Base-by-base conservation (phyloP, 2,797 vertebrate species). In the Huso huso region DNA sequence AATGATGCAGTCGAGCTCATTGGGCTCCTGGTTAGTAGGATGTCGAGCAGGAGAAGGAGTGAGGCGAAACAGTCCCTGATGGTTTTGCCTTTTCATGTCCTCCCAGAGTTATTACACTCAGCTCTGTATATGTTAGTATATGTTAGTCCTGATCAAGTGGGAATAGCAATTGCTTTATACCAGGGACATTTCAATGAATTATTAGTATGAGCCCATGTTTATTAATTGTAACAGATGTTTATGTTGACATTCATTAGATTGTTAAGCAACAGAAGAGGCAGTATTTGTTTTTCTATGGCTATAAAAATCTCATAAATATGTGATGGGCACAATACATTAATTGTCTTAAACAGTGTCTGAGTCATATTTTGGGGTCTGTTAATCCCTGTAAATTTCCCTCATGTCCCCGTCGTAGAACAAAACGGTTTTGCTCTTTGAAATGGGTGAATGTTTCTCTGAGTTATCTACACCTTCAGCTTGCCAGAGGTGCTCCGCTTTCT, bases 381-480 rank as follows among this genome's bases (percentile, higher is more conserved):
- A 61, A 69, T 50, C 18, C 9, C 62, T 11, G 51, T 57, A 23
- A 7, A 66, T 62, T 13, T 51, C 12, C 49, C 51, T 67, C 11
- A 5, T 7, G 9, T 62, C 6, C 50, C 15, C 62, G 49, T n/a
- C 11, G 66, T 48, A 55, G 50, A 66, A n/a, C 52, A 18, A 61
- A 62, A 49, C n/a, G 49, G 59, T 62, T 70, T 62, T 66, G 64
- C 61, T 9, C 37, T 70, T 50, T 12, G 23, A 78, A 82, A 74
- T 15, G 64, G 69, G 62, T 63, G 67, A 66, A 69, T 70, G 49
- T 48, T 73, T 62, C 68, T 78, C 63, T 71, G 53, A 69, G 66
- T 77, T 83, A 79, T 81, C 78, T 76, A 59, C 66, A 60, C 71
- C 64, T 83, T 81, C 70, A 79, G 75, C 72, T 72, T 66, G 68